A percentile compares a stretch with the other conserved stretches of the same genome.
These are phyloP conservation scores for Eufriesea mexicana DNA, from an alignment of 1,140 invertebrate genomes.

Conservation along the genomic window DNA sequence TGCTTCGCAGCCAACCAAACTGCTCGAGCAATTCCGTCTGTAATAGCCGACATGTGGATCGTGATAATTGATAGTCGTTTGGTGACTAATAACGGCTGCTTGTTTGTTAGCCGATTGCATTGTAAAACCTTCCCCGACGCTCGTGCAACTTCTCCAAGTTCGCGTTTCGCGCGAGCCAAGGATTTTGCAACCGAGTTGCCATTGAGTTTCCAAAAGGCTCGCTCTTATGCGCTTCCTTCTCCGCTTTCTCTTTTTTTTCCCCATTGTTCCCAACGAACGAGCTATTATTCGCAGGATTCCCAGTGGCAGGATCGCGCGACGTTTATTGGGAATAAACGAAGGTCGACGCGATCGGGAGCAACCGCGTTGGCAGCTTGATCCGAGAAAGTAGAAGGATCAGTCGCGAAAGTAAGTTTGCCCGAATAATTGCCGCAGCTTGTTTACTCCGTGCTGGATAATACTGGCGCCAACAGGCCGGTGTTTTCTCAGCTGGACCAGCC, in stretches of 20 bases:
- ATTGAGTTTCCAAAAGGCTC: conserved; percentile 3
- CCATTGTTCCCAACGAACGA: no score
- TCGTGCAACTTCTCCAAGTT: neutral
- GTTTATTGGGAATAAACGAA: conserved; percentile 9
- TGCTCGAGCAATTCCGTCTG: neutral
- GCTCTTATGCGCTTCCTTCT: neutral
- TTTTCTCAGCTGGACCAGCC: conserved; percentile 58
- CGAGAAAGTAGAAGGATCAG: neutral
- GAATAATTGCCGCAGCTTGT: conserved; percentile 23
- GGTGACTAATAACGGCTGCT: conserved; percentile 21
- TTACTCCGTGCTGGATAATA: conserved; percentile 36
- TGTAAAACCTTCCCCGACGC: conserved; percentile 10
- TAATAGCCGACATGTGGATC: neutral
- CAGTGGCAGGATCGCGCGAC: neutral
- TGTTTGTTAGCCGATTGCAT: conserved; percentile 21
- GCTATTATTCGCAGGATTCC: neutral
- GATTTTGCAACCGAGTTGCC: conserved; percentile 6
- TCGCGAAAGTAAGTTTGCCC: neutral
- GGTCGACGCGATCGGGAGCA: conserved; percentile 2
- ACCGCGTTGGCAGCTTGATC: neutral
- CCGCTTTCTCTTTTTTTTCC: conserved; percentile 19
- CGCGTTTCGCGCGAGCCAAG: neutral
- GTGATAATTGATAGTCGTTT: conserved; percentile 48
- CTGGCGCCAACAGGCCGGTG: conserved; percentile 32
- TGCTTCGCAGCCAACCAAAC: neutral